Evolutionary conservation across 2,113 vertebrate genomes (phyloP).

Genomic region (Isichthys henryi): DNA sequence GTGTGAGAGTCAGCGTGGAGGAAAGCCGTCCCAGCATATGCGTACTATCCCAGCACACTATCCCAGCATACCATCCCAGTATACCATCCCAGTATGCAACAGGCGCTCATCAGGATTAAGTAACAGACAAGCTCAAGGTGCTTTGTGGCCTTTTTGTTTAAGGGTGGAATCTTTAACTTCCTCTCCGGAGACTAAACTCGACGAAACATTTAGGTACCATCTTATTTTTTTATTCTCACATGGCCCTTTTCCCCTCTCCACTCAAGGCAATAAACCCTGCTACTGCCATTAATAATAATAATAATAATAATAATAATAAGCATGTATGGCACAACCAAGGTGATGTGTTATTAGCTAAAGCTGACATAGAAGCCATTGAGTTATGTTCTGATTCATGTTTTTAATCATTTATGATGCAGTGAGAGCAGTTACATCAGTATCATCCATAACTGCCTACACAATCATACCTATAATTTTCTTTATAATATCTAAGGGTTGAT

Average conservation of each 20-base stretch:
- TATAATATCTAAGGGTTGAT: neutral
- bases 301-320: neutral
- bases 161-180: neutral
- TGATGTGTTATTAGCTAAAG: neutral
- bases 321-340: neutral
- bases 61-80: too few species aligned
- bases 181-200: neutral
- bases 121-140: neutral
- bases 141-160: neutral
- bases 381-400: neutral
- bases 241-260: neutral
- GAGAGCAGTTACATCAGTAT: neutral
- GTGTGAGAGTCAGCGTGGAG: neutral
- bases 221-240: neutral
- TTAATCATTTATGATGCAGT: neutral
- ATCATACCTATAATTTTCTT: neutral
- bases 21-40: neutral
- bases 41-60: too few species aligned
- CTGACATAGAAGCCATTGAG: neutral
- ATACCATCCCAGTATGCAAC: neutral
- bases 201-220: neutral
- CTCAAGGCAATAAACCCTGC: neutral
- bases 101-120: neutral
- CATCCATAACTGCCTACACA: neutral
- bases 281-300: neutral